Evolutionary conservation across 2,113 vertebrate genomes (phyloP).

Genomic region (Gracilinanus agilis): DNA sequence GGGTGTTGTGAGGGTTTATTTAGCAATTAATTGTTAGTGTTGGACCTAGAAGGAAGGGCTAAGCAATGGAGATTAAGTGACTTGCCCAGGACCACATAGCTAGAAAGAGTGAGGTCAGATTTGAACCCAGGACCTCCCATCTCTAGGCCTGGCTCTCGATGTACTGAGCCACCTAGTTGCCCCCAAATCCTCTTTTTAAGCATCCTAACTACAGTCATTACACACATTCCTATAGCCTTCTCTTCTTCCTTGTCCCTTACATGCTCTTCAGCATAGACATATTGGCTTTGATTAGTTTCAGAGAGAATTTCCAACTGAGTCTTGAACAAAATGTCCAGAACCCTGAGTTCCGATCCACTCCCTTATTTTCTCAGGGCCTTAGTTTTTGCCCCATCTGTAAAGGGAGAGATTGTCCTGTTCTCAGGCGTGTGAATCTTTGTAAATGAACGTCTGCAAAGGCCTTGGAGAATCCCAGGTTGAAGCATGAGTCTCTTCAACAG

Average conservation of each 20-base stretch:
- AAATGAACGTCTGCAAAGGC: neutral
- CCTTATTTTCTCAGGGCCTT: neutral
- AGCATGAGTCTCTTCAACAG: neutral
- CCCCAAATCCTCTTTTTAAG: neutral
- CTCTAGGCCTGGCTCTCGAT: no score
- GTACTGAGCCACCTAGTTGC: no score
- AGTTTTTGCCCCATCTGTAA: neutral
- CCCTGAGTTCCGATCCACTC: neutral
- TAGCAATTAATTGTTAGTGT: no score
- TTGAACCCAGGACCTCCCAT: no score
- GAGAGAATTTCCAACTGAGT: neutral
- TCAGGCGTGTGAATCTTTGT: neutral
- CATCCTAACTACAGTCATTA: constrained; percentile 17
- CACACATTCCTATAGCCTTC: constrained; percentile 41
- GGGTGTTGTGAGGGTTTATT: no score
- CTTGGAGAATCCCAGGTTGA: neutral
- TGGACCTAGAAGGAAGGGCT: no score
- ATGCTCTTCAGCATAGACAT: neutral
- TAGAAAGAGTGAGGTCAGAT: no score
- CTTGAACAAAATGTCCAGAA: constrained; percentile 4
- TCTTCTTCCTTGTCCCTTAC: neutral
- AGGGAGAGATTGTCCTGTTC: constrained; percentile 18
- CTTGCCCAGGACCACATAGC: no score
- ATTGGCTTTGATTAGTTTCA: constrained; percentile 38
- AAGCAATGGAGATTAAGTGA: no score